phyloP scores from a whole-genome alignment of 2,113 vertebrate species.

The Hystrix brachyura region DNA sequence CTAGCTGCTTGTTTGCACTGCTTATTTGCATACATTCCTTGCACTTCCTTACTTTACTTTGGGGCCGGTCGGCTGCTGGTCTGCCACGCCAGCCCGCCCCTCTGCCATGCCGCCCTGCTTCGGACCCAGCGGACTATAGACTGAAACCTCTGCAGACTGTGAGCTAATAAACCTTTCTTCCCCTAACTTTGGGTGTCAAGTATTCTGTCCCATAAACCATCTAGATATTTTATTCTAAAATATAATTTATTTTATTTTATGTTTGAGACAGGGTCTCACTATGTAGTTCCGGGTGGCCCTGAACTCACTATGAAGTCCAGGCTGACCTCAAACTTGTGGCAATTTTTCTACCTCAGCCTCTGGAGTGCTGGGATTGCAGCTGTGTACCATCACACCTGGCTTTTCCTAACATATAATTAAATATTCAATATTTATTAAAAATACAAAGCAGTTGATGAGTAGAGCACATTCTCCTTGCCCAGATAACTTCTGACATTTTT shows the following conservation, averaged over 20 bases:
- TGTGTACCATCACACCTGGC: background rate
- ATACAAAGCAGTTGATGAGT: slow-evolving; percentile 15
- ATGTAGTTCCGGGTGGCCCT: too few relatives aligned
- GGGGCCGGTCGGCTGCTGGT: too few relatives aligned
- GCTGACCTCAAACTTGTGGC: background rate
- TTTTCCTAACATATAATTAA: background rate
- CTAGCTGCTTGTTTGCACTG: too few relatives aligned
- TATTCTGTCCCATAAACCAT: background rate
- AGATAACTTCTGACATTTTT: slow-evolving; percentile 33
- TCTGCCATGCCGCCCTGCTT: too few relatives aligned
- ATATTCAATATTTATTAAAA: too few relatives aligned
- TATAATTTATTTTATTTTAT: background rate
- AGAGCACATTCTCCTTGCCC: background rate
- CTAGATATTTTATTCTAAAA: slow-evolving; percentile 39
- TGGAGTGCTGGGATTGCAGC: background rate
- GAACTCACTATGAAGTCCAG: background rate
- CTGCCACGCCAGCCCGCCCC: too few relatives aligned
- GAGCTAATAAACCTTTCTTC: too few relatives aligned
- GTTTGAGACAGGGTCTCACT: background rate
- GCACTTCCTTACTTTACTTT: too few relatives aligned
- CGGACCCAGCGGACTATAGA: too few relatives aligned
- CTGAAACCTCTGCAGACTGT: too few relatives aligned
- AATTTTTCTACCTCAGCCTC: background rate
- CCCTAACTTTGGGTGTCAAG: too few relatives aligned
- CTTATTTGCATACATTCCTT: too few relatives aligned